A percentile compares a stretch with the other conserved stretches of the same genome.
phyloP scores from a whole-genome alignment of 2,888 invertebrate species.

The Cheilosia vulpina region DNA sequence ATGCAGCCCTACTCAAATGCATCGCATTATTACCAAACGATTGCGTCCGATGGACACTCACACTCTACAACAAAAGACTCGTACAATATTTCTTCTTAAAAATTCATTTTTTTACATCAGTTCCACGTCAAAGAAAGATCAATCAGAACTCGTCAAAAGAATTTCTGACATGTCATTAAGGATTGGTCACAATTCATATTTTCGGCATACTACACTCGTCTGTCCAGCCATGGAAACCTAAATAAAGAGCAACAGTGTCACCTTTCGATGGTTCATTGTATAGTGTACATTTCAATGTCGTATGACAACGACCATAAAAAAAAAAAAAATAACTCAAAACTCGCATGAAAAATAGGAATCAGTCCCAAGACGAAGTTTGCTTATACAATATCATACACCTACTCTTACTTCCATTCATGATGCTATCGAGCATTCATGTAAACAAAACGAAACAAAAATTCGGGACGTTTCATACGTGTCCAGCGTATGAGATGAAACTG shows the following conservation, averaged over 20 bases:
- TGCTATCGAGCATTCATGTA: conserved; percentile 59
- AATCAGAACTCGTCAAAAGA: conserved; percentile 74
- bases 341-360: conserved; percentile 49
- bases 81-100: conserved; percentile 15
- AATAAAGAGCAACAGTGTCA: conserved; percentile 64
- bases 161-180: conserved; percentile 75
- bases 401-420: conserved; percentile 68
- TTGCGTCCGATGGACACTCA: conserved; percentile 69
- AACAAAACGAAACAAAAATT: conserved; percentile 42
- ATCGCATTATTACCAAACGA: conserved; percentile 64
- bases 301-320: conserved; percentile 53
- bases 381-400: conserved; percentile 39
- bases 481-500: conserved; percentile 71
- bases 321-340: conserved; percentile 11
- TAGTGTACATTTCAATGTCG: conserved; percentile 53
- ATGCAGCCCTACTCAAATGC: conserved; percentile 13
- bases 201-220: conserved; percentile 67
- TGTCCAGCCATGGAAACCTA: conserved; percentile 40
- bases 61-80: conserved; percentile 64
- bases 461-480: conserved; percentile 72
- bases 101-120: conserved; percentile 61
- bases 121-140: conserved; percentile 75
- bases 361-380: conserved; percentile 65
- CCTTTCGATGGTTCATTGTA: conserved; percentile 65
- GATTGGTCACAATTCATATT: conserved; percentile 75